A percentile compares a stretch with the other conserved stretches of the same genome.
Conservation (phyloP, 1,140 invertebrate species). For the Myzus persicae region DNA sequence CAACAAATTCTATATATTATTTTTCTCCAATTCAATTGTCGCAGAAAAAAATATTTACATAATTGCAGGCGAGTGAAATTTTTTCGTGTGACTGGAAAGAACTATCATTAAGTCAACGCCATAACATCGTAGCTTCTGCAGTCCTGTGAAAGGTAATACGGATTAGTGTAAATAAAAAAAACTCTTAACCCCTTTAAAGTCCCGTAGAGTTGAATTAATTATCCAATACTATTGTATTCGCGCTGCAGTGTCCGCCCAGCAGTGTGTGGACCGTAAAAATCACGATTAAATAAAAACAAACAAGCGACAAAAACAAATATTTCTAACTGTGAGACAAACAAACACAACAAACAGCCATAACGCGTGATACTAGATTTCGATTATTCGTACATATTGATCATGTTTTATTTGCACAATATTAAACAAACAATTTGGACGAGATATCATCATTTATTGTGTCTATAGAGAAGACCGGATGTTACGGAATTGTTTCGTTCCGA, state of each 20-base stretch:
- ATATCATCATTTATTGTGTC: not conserved
- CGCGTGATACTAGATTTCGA: not conserved
- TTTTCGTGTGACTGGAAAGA: not conserved
- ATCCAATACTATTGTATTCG: not conserved
- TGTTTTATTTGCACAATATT: not conserved
- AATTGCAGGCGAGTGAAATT: not conserved
- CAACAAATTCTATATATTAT: not conserved
- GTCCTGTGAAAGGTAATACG: not conserved
- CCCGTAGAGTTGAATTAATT: not conserved
- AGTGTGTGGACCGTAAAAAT: no score
- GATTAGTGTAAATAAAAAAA: not conserved
- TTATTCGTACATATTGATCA: not conserved
- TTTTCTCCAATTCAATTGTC: not conserved
- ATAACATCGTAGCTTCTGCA: not conserved
- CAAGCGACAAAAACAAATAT: not conserved
- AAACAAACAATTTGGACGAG: not conserved
- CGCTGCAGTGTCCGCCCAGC: not conserved
- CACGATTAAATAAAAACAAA: not conserved
- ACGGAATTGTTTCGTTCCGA: not conserved
- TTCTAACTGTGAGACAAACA: not conserved
- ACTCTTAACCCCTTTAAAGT: not conserved
- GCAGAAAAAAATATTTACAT: not conserved
- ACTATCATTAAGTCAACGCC: not conserved
- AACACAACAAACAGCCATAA: not conserved
- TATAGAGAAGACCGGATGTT: not conserved